Evolutionary conservation across 2,888 invertebrate genomes (phyloP), one percentile per base, ranked within the genome.

Genomic region (Geotrupes spiniger): DNA sequence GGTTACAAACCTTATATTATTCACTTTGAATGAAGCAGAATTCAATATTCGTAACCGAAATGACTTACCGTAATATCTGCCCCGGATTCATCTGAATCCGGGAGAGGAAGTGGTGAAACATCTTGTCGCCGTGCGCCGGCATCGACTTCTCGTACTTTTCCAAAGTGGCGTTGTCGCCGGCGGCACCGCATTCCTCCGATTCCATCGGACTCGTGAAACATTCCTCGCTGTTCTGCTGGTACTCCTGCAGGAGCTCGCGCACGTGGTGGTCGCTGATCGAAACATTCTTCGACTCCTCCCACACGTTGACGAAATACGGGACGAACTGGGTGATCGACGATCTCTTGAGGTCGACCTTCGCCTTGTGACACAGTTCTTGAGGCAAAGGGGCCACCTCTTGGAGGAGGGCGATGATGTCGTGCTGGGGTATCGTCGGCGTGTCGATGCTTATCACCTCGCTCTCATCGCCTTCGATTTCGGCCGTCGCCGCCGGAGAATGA

Each of bases 401-500:
- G n/a, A 90, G 71, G 27, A 91, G 69, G 29, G 84, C 80, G 56
- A 83, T 75, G 42, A 90, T 72, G 70, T 90, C 84, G 50, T 79
- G 80, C 60, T 82, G 80, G 1, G 89, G 86, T 36, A 80, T 76
- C 4, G 83, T 81, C 1, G 90, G 89, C 0, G 86, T 83, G 58
- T 91, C 91, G 11, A 88, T 85, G 27, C 81, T 80, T 0, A 90
- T 85, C 4, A 87, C 78, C 63, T 88, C 89, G 1, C 85, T 84
- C 63, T 89, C 89, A 59, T 88, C 85, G 1, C 85, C 87, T 68
- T 91, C 91, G n/a, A 91, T 81, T 69, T 90, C 90, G 0, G 91
- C 91, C 0, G 83, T 84, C 3, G 87, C 83, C 36, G 78, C 77
- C 1, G 78, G 77, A 0, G 78, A 76, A 57, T 78, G 76, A 14